phyloP scores from a whole-genome alignment of 2,888 invertebrate species.

The Eurytoma californica region DNA sequence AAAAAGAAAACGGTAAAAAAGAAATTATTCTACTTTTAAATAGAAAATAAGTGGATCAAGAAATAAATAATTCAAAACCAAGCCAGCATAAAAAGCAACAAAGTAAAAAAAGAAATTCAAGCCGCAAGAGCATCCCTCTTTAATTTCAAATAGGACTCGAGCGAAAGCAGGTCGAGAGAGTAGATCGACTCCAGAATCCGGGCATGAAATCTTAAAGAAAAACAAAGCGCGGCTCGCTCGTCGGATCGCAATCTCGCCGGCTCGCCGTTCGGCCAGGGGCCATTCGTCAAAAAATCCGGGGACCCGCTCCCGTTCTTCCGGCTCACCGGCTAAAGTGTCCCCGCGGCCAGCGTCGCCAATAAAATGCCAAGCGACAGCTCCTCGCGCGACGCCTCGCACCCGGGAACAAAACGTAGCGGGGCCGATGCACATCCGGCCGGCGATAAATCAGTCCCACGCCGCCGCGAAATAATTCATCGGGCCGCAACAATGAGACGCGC shows the following conservation, averaged over 20 bases:
- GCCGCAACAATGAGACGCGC: background rate
- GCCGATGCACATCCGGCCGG: background rate
- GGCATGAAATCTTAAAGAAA: slow-evolving; percentile 30
- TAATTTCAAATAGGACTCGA: background rate
- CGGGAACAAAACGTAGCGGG: background rate
- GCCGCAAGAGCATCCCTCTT: background rate
- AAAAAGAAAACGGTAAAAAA: no score
- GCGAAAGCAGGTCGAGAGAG: background rate
- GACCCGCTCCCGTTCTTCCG: background rate
- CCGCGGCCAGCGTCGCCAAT: slow-evolving; percentile 19
- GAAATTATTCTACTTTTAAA: no score
- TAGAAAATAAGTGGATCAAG: no score
- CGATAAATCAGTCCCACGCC: background rate
- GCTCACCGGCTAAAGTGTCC: slow-evolving; percentile 16
- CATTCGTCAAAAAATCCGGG: slow-evolving; percentile 36
- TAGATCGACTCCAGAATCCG: slow-evolving; percentile 1
- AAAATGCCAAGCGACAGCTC: background rate
- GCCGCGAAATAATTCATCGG: background rate
- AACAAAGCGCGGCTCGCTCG: background rate
- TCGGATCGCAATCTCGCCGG: background rate
- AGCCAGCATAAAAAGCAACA: no score
- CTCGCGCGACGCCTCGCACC: background rate
- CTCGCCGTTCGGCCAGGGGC: background rate
- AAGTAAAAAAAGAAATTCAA: no score
- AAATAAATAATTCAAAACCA: no score